phyloP scores from a whole-genome alignment of 2,888 invertebrate species.

The Toxonevra muliebris region DNA sequence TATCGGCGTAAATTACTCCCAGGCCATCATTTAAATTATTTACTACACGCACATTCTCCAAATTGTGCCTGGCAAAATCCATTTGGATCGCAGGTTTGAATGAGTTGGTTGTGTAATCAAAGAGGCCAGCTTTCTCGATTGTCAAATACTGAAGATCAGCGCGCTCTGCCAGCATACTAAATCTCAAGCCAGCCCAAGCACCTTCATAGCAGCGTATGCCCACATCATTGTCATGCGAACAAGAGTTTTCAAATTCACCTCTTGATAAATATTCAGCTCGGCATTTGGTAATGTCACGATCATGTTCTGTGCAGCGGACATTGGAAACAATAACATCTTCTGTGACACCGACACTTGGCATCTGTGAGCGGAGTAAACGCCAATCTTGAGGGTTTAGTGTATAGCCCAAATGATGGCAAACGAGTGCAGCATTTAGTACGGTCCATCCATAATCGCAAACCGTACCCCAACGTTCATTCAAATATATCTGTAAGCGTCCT shows the following conservation, averaged over 20 bases:
- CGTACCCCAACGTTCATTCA: constrained; percentile 94
- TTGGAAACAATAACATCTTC: constrained; percentile 85
- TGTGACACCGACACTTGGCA: constrained; percentile 79
- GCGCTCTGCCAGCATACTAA: constrained; percentile 87
- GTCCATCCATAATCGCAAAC: constrained; percentile 98
- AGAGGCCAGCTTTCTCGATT: constrained; percentile 90
- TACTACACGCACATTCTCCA: constrained; percentile 81
- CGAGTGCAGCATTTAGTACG: constrained; percentile 87
- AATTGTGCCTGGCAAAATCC: constrained; percentile 83
- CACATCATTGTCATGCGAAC: constrained; percentile 86
- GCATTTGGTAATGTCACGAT: constrained; percentile 89
- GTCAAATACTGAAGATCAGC: constrained; percentile 88
- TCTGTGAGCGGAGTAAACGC: constrained; percentile 83
- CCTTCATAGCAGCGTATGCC: constrained; percentile 89
- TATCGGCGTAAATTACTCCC: constrained; percentile 92
- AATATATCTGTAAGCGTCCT: constrained; percentile 86
- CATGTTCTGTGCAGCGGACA: constrained; percentile 90
- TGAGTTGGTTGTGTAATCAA: constrained; percentile 88
- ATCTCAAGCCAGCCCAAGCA: constrained; percentile 93
- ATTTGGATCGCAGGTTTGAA: constrained; percentile 91
- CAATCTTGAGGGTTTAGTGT: constrained; percentile 93
- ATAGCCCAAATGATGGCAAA: constrained; percentile 94
- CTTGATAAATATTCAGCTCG: constrained; percentile 73
- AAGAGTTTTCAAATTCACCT: constrained; percentile 87
- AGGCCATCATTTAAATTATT: constrained; percentile 93